Evolutionary conservation across 2,888 invertebrate species (phyloP), one percentile per base, ranked within the genome.

Genomic region (Trachelus iudaicus): DNA sequence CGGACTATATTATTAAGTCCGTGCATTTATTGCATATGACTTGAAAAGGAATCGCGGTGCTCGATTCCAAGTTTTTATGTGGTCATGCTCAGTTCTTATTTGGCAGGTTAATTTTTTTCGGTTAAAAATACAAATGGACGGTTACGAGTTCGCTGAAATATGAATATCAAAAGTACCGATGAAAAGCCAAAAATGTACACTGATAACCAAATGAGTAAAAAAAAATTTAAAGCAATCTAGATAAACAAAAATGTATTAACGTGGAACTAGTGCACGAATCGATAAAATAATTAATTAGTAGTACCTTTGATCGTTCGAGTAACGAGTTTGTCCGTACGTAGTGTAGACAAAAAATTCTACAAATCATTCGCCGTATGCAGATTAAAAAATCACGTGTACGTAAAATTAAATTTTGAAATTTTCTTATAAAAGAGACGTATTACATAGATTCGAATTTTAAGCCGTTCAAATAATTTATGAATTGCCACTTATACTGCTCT

Each of bases 1-100:
- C 11, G 71, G 15, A 30, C 75, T 75, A 75, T 56, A 40, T n/a
- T 23, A 40, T 75, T 30, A 23, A 23, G 23, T 69, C 23, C 69
- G 35, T 68, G 71, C 31, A 71, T 23, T 76, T 76, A 73, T 73
- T 76, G 35, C 34, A 76, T 75, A 33, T 40, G 30, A 73, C 73
- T 56, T 75, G 75, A n/a, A 68, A 75, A 31, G 69, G 40, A 73
- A 34, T 76, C 35, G 73, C 71, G 71, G 33, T 71, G 71, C 71
- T 15, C 71, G 71, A 71, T 34, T 40, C 9, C 40, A 56, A 23
- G 40, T 15, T 56, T 56, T 56, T 23, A 23, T 23, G 40, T 23
- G 6, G 23, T 9, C 23, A 9, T 56, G 23, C 23, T 23, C 40
- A 23, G 40, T 56, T 56, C 40, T 56, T 56, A 56, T 23, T 56